Base-by-base conservation (phyloP, 2,888 invertebrate genomes). In the Eudemis profundana region DNA sequence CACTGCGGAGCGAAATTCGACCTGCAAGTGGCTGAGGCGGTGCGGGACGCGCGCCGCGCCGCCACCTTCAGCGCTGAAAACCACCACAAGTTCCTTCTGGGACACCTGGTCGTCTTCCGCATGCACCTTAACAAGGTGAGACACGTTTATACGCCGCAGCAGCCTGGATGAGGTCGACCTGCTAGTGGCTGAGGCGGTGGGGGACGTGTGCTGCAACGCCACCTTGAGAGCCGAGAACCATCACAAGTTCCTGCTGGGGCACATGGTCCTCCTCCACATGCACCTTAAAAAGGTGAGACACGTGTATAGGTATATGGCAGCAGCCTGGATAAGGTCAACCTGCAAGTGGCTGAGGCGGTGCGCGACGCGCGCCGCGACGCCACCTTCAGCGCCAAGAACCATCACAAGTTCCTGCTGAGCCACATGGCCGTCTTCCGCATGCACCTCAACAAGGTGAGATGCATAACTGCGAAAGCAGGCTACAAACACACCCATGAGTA, bases 121-220 rank as follows among this genome's bases (percentile, higher is more conserved):
- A 91, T 92, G 83, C 91, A 91, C 69, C 81, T 91, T 0, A 90
- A 90, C 46, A 90, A 88, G 88, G 91, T 89, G 33, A 33, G 33
- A 3, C 23, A 4, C 23, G 5, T 3, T 23, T 5, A n/a, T n/a
- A n/a, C n/a, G n/a, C n/a, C n/a, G n/a, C n/a, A n/a, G n/a, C n/a
- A n/a, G n/a, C n/a, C n/a, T n/a, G n/a, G n/a, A n/a, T 5, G 5
- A 73, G 14, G 81, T 86, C 69, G 73, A 83, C 12, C 70, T 68
- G 4, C 71, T 67, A 0, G n/a, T n/a, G n/a, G n/a, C 76, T 54
- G 85, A 84, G 71, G 78, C 86, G 2, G 78, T 83, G 61, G 72
- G 77, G 23, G 79, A 87, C n/a, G n/a, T n/a, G n/a, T n/a, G n/a
- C n/a, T n/a, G n/a, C n/a, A n/a, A n/a, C 62, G 91, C 89, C 53